phyloP scores from a whole-genome alignment of 2,888 invertebrate species.

The Lasioglossum morio region DNA sequence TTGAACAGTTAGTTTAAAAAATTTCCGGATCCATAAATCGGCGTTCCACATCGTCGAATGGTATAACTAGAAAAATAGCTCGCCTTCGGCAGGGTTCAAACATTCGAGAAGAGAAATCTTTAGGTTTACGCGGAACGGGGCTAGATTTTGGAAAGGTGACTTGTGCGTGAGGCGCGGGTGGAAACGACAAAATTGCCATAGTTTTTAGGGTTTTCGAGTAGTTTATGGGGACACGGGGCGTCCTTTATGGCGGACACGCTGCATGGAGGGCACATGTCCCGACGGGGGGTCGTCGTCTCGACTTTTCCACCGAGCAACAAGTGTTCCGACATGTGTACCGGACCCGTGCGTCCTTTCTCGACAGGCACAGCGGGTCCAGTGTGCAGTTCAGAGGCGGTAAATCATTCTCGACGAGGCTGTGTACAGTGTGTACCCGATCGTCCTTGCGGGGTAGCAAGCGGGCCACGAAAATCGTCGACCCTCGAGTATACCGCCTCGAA shows the following conservation, averaged over 20 bases:
- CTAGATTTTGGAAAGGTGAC: background rate
- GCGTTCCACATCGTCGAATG: no score
- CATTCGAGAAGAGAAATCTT: background rate
- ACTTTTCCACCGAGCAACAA: constrained; percentile 80
- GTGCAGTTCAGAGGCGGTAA: constrained; percentile 58
- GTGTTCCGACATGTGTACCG: constrained; percentile 79
- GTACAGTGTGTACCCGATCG: constrained; percentile 1
- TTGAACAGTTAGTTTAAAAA: no score
- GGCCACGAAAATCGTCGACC: constrained; percentile 10
- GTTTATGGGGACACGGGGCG: background rate
- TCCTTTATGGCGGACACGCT: constrained; percentile 42
- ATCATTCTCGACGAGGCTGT: constrained; percentile 62
- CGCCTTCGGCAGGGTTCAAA: no score
- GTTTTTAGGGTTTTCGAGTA: constrained; percentile 2
- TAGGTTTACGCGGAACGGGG: background rate
- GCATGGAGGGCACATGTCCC: constrained; percentile 80
- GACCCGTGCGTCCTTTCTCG: constrained; percentile 51
- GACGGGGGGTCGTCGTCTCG: constrained; percentile 76
- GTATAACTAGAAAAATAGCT: no score
- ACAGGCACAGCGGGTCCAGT: constrained; percentile 30
- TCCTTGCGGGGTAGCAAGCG: constrained; percentile 16
- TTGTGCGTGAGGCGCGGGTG: background rate
- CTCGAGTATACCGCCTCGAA: background rate
- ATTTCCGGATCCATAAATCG: no score
- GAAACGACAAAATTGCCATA: background rate